Percentiles rank a stretch among this genome's conserved stretches.
Evolutionary conservation across 2,113 vertebrate genomes (phyloP).

Genomic region (Hippocampus zosterae): DNA sequence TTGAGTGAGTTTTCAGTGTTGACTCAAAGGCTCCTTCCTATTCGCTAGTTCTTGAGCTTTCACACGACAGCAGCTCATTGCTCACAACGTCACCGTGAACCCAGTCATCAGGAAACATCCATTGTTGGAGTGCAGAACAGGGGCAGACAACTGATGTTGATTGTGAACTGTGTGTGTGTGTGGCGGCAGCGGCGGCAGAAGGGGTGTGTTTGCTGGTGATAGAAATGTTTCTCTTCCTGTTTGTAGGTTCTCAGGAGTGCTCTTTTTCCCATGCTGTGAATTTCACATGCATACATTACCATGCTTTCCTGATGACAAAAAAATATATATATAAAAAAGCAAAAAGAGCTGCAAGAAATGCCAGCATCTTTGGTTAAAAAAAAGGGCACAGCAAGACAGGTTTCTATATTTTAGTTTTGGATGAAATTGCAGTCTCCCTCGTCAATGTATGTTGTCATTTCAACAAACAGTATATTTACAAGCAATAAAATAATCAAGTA

Average conservation of each 20-base stretch:
- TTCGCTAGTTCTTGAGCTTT: constrained; percentile 26
- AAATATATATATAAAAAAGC: neutral
- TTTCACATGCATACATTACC: constrained; percentile 20
- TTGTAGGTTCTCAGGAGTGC: constrained; percentile 83
- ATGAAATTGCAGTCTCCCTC: neutral
- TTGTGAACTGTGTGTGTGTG: constrained; percentile 25
- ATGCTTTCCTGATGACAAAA: constrained; percentile 15
- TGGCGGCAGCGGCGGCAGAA: constrained; percentile 6
- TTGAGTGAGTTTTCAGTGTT: constrained; percentile 20
- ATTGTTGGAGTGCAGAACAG: constrained; percentile 78
- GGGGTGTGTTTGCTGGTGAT: constrained; percentile 56
- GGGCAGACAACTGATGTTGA: constrained; percentile 57
- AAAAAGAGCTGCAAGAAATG: neutral
- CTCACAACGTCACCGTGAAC: constrained; percentile 51
- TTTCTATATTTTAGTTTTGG: neutral
- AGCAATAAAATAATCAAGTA: neutral
- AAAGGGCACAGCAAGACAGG: neutral
- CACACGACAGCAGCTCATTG: constrained; percentile 36
- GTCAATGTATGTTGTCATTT: neutral
- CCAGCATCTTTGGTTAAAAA: neutral
- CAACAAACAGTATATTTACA: neutral
- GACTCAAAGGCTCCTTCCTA: constrained; percentile 43
- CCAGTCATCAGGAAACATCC: constrained; percentile 75
- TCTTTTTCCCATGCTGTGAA: constrained; percentile 57
- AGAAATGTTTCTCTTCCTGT: constrained; percentile 84